Evolutionary conservation across 1,140 invertebrate genomes (phyloP).

Genomic region (Monomorium pharaonis): DNA sequence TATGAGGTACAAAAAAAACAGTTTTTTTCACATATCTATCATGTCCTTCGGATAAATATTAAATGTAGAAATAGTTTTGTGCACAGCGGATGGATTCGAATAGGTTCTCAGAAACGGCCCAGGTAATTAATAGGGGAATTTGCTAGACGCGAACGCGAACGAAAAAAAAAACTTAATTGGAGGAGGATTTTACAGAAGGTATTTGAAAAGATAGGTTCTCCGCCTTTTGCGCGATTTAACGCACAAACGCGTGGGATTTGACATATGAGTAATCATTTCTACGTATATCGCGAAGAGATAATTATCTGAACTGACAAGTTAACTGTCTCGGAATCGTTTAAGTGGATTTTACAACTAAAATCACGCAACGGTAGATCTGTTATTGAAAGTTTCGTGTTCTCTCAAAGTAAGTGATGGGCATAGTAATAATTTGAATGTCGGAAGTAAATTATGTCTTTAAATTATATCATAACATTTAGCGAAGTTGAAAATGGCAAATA

Average conservation of each 20-base stretch:
- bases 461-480: background rate
- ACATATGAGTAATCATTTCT: conserved; percentile 24
- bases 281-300: conserved; percentile 31
- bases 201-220: conserved; percentile 40
- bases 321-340: background rate
- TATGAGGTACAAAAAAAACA: background rate
- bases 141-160: conserved; percentile 25
- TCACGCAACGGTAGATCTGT: background rate
- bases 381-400: background rate
- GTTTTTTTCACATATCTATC: background rate
- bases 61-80: conserved; percentile 46
- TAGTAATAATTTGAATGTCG: background rate
- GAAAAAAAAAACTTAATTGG: conserved; percentile 50
- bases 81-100: conserved; percentile 11
- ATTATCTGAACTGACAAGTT: conserved; percentile 18
- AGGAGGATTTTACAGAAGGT: conserved; percentile 5
- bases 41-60: conserved; percentile 18
- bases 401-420: background rate
- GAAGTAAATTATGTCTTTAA: background rate
- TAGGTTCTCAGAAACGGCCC: conserved; percentile 34
- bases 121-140: conserved; percentile 39
- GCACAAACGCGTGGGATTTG: background rate
- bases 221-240: conserved; percentile 28
- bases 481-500: background rate
- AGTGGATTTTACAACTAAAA: background rate